Evolutionary conservation across 2,888 invertebrate species (phyloP), one percentile per base, ranked within the genome.

Genomic region (Cremastobaeus sp.): DNA sequence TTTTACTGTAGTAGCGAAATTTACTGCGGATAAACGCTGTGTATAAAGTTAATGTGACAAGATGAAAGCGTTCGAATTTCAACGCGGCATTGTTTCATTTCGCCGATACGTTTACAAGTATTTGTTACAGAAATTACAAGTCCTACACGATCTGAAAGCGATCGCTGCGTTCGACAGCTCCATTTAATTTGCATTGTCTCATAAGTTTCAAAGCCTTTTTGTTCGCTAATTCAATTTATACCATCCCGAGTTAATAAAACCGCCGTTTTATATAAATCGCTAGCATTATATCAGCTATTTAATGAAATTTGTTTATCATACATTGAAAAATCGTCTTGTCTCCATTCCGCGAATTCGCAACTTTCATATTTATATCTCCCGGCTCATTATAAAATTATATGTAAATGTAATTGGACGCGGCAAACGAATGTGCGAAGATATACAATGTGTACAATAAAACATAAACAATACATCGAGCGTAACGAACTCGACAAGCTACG

Each of bases 91-190:
- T 68, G 68, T 68, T 68, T 57, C 48, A 32, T 43, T 57, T 57
- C 20, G 21, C 2, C 32, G 18, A 66, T 68, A 48, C 21, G 17
- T 45, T 54, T 64, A 65, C 65, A 65, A 39, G 54, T 25, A 57
- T 66, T 66, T 55, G 39, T 34, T 48, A 55, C 48, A 66, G 55
- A 66, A 66, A 66, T 66, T 57, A 55, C 65, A 47, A 48, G 55
- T 41, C 21, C 34, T 39, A 66, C 48, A 47, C 41, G 32, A 32
- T 48, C 47, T 21, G 21, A 47, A 48, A 55, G 32, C 21, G 21
- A 48, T 55, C 48, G 30, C 28, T 17, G 12, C 12, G 47, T 66
- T 66, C 17, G 65, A 66, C 55, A 66, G 65, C 32, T 55, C 34
- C 39, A 55, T 55, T 55, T 66, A n/a, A 66, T 55, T 66, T 66